Evolutionary conservation across 2,888 invertebrate genomes (phyloP).

Genomic region (Erpobdella octoculata): DNA sequence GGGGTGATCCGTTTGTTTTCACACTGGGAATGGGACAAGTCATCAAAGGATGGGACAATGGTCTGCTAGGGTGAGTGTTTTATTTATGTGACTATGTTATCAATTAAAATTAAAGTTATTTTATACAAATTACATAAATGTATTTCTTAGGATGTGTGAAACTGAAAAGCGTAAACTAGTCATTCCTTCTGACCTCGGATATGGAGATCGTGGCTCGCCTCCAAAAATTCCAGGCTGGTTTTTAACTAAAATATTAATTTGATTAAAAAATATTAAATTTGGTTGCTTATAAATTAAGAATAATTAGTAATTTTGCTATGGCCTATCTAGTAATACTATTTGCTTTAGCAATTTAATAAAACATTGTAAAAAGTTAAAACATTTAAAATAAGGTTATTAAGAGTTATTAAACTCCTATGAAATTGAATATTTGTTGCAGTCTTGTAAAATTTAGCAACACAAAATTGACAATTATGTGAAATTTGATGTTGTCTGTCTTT

Average conservation of each 20-base stretch:
- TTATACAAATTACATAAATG: neutral
- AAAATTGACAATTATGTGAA: too few relatives aligned
- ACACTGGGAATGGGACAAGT: conserved; percentile 76
- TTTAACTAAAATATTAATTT: too few relatives aligned
- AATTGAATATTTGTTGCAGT: too few relatives aligned
- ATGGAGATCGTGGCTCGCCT: conserved; percentile 72
- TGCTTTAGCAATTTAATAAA: neutral
- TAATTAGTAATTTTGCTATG: neutral
- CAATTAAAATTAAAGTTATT: neutral
- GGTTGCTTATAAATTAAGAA: too few relatives aligned
- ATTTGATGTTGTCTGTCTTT: conserved; percentile 17
- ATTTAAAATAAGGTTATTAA: too few relatives aligned
- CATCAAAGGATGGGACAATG: conserved; percentile 85
- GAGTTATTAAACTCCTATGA: too few relatives aligned
- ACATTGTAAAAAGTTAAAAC: too few relatives aligned
- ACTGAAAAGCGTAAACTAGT: conserved; percentile 77
- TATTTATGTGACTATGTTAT: neutral
- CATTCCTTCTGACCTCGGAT: conserved; percentile 76
- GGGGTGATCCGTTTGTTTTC: conserved; percentile 70
- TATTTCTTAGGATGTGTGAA: conserved; percentile 66
- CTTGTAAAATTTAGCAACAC: too few relatives aligned
- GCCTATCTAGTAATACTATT: neutral
- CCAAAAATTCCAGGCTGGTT: conserved; percentile 79
- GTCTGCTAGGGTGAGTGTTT: conserved; percentile 63
- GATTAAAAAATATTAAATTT: too few relatives aligned